Base-by-base conservation (phyloP, 2,888 invertebrate species). In the Andrena bucephala region DNA sequence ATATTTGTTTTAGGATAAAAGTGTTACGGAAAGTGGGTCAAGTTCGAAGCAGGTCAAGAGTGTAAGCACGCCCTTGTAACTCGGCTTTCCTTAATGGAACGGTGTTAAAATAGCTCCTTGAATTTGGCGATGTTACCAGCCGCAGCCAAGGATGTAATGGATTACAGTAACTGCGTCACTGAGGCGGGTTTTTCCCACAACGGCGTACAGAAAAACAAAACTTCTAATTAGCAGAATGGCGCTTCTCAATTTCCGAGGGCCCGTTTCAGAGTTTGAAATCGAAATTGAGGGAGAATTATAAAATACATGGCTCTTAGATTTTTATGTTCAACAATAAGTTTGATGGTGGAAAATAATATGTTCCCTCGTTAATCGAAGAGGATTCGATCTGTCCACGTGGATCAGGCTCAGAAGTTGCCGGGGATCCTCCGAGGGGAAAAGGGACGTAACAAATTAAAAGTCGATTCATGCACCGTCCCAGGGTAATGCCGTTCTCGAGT, bases 391-490 rank as follows among this genome's bases (percentile, higher is more conserved):
- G 50, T 42, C 36, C 33, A 16, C 48, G 8, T 67, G 75, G 27
- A 27, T 67, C 42, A 62, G 63, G 6, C 33, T 70, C n/a, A 0
- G 3, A 57, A 75, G 65, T 65, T 59, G 24, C 50, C 16, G 33
- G 71, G 72, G 57, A 78, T 69, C 65, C 69, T 42, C 27, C 4
- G 16, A 42, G 57, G 24, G 8, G 16, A 24, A 5, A 29, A 5
- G 29, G 20, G 20, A 10, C 10, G 33, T 20, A 20, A 50, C 31
- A 33, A 77, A 63, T 82, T 78, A 74, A 82, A 82, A 77, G 48
- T 82, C 82, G 68, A 74, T 36, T 66, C 77, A 54, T 62, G 82
- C 63, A 59, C 42, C 36, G 29, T 42, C 62, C 24, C 36, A 27
- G n/a, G 42, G 69, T 78, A 74, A 74, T 65, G 52, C 48, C 54